These are phyloP conservation scores for Streptopelia turtur DNA, from an alignment of 2,797 vertebrate species.

Conservation along the genomic window DNA sequence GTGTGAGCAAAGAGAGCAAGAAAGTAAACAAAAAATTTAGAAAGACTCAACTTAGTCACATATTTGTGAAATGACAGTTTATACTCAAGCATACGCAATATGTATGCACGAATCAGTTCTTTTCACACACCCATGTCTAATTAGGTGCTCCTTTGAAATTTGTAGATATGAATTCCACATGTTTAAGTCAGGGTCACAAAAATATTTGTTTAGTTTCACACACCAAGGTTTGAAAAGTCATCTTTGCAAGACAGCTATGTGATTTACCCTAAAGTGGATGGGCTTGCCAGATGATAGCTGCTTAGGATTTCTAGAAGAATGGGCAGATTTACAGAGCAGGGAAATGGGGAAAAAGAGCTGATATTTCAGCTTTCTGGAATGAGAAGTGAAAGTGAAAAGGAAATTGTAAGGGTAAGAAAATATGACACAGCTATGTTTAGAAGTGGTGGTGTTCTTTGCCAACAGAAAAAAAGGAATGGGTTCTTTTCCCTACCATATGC, in stretches of 20 bases:
- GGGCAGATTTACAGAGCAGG: not conserved
- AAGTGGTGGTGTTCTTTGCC: not conserved
- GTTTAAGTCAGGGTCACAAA: not conserved
- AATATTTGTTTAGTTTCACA: constrained; percentile 1
- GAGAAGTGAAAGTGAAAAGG: constrained; percentile 33
- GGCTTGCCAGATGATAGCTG: not conserved
- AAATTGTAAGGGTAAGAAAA: not conserved
- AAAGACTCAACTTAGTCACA: not conserved
- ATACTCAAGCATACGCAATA: not conserved
- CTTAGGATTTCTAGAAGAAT: not conserved
- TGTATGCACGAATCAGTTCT: not conserved
- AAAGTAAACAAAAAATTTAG: not conserved
- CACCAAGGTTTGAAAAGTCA: not conserved
- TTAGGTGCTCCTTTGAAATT: not conserved
- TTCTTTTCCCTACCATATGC: not conserved
- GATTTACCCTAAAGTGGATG: not conserved
- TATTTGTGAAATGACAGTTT: not conserved
- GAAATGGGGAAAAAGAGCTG: not conserved
- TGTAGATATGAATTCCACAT: not conserved
- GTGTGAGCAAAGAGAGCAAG: not conserved
- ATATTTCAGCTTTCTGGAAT: not conserved
- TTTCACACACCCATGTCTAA: not conserved
- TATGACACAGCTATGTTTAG: accelerated
- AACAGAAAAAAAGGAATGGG: not conserved
- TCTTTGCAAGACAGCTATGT: not conserved